phyloP scores from a whole-genome alignment of 1,140 invertebrate genomes.

The Trypoxylus dichotomus region DNA sequence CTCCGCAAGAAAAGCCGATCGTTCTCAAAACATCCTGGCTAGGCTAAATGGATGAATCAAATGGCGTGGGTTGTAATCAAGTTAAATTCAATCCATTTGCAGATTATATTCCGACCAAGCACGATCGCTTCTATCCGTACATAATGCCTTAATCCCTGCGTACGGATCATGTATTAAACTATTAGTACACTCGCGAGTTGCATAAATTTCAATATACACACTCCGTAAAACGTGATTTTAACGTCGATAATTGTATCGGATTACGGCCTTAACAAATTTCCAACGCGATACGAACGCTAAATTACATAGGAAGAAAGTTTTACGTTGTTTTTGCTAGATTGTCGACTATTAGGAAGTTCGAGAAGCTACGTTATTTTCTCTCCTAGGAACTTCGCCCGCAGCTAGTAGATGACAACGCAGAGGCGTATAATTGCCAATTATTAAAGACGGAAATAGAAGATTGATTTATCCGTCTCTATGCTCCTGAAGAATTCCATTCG shows the following conservation, averaged over 20 bases:
- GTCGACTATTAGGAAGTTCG: neutral
- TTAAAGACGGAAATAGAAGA: neutral
- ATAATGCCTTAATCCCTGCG: neutral
- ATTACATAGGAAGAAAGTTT: neutral
- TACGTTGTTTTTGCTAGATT: neutral
- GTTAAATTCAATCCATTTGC: slow-evolving; percentile 4
- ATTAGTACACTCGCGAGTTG: neutral
- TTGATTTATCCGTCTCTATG: neutral
- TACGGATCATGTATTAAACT: neutral
- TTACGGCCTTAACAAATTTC: neutral
- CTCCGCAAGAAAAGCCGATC: too few relatives aligned
- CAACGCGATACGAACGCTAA: neutral
- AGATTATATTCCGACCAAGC: neutral
- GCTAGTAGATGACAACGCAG: neutral
- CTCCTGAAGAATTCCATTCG: neutral
- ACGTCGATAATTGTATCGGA: neutral
- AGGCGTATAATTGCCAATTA: neutral
- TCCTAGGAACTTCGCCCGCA: neutral
- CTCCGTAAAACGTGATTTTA: neutral
- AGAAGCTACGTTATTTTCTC: neutral
- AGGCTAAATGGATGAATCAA: neutral
- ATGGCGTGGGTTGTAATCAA: neutral
- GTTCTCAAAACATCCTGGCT: too few relatives aligned
- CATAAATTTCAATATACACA: slow-evolving; percentile 17
- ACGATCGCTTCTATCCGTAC: neutral